Base-by-base conservation (phyloP, 2,797 vertebrate genomes). In the Sebastes itinus region DNA sequence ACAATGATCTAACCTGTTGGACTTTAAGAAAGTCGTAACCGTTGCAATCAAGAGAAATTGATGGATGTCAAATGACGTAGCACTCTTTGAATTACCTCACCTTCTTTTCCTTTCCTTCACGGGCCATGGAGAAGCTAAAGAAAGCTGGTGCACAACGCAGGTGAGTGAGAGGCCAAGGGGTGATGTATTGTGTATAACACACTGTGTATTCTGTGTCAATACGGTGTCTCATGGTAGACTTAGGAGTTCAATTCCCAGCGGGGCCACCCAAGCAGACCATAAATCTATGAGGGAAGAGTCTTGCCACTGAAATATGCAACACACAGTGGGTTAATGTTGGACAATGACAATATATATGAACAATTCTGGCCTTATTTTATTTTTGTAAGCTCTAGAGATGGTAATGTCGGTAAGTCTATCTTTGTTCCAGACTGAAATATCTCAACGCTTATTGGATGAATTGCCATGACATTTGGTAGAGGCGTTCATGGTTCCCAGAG, bases 191-290 rank as follows among this genome's bases (percentile, higher is more conserved):
- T 78, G 79, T 56, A 22, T 35, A 79, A 78, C 80, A 42, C 66
- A 30, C 61, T 74, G 63, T 83, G 74, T 86, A 70, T 84, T 91
- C 83, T 87, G 52, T 83, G 86, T 92, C 88, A 93, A 80, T 73
- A 82, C 13, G 56, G 64, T 61, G 75, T 89, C 77, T 77, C 59
- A 46, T 70, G 49, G 66, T 33, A 59, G 28, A 35, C n/a, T 87
- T 68, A 82, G 35, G 59, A 82, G 74, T 86, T 83, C 56, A 83
- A 49, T 72, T 79, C 64, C 77, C 20, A 59, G 38, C 3, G 12
- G 62, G 89, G 86, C 93, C 92, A 92, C 92, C 90, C 92, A 92
- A 58, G 83, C 83, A 84, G 89, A 59, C 80, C 83, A 87, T 84
- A 76, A 85, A 90, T 92, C 77, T 72, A 20, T 16, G 16, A 13